Evolutionary conservation across 2,113 vertebrate genomes (phyloP).

Genomic region (Brachyhypopomus gauderio): DNA sequence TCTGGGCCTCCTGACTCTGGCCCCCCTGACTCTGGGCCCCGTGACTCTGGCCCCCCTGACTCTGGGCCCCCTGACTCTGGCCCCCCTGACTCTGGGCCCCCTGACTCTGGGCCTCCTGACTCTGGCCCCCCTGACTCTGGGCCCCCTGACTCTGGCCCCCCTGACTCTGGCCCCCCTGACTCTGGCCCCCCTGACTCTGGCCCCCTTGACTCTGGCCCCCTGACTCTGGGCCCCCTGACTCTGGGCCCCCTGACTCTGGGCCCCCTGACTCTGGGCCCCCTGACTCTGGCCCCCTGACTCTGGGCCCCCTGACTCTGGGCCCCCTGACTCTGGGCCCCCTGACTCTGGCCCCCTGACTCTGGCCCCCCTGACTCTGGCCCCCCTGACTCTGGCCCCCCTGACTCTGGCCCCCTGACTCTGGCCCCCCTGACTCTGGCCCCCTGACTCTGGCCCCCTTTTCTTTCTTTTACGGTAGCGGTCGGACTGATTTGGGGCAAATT

Average conservation of each 20-base stretch:
- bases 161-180: not conserved
- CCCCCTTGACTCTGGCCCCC: not conserved
- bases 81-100: not conserved
- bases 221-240: not conserved
- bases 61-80: too few species aligned
- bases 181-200: not conserved
- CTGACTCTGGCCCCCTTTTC: not conserved
- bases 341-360: not conserved
- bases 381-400: not conserved
- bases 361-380: not conserved
- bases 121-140: too few species aligned
- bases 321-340: too few species aligned
- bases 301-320: not conserved
- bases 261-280: too few species aligned
- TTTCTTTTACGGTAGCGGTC: not conserved
- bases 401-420: not conserved
- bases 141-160: not conserved
- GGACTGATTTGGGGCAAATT: not conserved
- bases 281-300: not conserved
- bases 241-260: not conserved
- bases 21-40: too few species aligned
- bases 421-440: too few species aligned
- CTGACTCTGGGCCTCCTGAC: too few species aligned
- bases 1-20: not conserved
- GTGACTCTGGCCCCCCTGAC: not conserved